Conservation (phyloP, 2,888 invertebrate species). For the Tiliacea aurago region DNA sequence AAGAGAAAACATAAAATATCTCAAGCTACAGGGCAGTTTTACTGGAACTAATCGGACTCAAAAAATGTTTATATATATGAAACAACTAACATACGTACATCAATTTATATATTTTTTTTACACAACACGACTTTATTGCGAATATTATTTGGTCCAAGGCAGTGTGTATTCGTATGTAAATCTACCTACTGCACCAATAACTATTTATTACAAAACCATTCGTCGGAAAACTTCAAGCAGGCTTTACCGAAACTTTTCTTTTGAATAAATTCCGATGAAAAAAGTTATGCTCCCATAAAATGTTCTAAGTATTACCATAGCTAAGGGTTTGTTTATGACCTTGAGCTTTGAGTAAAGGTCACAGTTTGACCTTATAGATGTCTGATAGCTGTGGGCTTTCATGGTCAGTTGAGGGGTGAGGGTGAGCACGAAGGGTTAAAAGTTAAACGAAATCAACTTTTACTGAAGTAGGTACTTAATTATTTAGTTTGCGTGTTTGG, state of each 20-base stretch:
- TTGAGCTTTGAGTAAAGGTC: slow-evolving; percentile 56
- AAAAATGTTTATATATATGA: not conserved
- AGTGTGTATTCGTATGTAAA: not conserved
- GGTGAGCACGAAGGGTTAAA: slow-evolving; percentile 34
- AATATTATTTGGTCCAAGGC: not conserved
- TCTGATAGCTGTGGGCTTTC: slow-evolving; percentile 44
- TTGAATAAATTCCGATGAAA: slow-evolving; percentile 17
- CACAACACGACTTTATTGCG: not conserved
- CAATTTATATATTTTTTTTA: slow-evolving; percentile 3
- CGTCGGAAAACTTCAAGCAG: not conserved
- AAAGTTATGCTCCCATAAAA: slow-evolving; percentile 27
- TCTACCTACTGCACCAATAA: slow-evolving; percentile 3
- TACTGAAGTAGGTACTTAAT: slow-evolving; percentile 6
- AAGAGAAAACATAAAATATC: not conserved
- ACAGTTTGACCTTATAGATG: slow-evolving; percentile 58
- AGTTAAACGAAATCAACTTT: slow-evolving; percentile 20
- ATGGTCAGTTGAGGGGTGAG: slow-evolving; percentile 43
- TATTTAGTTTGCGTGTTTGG: slow-evolving; percentile 38
- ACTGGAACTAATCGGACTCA: not conserved
- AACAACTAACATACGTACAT: not conserved
- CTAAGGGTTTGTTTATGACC: slow-evolving; percentile 43
- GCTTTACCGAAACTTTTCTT: slow-evolving; percentile 11
- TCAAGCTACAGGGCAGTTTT: not conserved
- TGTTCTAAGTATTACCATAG: slow-evolving; percentile 5
- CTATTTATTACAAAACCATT: slow-evolving; percentile 8